These are phyloP conservation scores for Nymphalis c-album DNA, from an alignment of 2,888 invertebrate species.

Conservation along the genomic window DNA sequence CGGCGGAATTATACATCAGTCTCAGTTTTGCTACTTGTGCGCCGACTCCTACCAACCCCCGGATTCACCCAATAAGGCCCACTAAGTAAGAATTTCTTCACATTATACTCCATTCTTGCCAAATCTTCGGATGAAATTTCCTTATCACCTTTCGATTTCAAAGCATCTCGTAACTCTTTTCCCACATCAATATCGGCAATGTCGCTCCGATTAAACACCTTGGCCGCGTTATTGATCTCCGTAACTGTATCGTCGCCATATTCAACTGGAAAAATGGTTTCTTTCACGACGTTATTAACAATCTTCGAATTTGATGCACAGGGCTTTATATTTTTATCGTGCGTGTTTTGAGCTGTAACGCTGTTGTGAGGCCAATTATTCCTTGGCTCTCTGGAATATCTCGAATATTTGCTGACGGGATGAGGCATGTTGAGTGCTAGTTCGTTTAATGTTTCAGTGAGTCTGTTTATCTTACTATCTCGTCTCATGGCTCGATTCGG, in stretches of 20 bases:
- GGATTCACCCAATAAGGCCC: conserved; percentile 71
- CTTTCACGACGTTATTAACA: conserved; percentile 61
- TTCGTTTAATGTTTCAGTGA: conserved; percentile 72
- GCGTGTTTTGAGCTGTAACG: conserved; percentile 42
- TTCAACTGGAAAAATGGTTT: conserved; percentile 73
- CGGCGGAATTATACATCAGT: conserved; percentile 76
- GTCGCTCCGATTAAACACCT: conserved; percentile 48
- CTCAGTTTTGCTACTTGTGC: conserved; percentile 80
- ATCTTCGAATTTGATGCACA: conserved; percentile 48
- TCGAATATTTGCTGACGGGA: conserved; percentile 73
- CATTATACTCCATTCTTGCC: conserved; percentile 88
- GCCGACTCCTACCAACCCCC: conserved; percentile 61
- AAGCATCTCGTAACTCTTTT: conserved; percentile 55
- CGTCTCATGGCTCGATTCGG: conserved; percentile 57
- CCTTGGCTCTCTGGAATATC: conserved; percentile 58
- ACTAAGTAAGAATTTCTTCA: conserved; percentile 87
- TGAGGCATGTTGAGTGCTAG: conserved; percentile 76
- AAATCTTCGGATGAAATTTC: conserved; percentile 81
- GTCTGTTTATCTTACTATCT: conserved; percentile 65
- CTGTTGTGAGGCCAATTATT: conserved; percentile 60
- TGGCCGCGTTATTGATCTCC: conserved; percentile 64
- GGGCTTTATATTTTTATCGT: conserved; percentile 50
- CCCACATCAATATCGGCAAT: conserved; percentile 51
- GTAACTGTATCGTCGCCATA: conserved; percentile 65
- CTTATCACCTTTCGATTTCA: conserved; percentile 62